These are phyloP conservation scores for Latrodectus elegans DNA, from an alignment of 2,888 invertebrate species.

Conservation along the genomic window DNA sequence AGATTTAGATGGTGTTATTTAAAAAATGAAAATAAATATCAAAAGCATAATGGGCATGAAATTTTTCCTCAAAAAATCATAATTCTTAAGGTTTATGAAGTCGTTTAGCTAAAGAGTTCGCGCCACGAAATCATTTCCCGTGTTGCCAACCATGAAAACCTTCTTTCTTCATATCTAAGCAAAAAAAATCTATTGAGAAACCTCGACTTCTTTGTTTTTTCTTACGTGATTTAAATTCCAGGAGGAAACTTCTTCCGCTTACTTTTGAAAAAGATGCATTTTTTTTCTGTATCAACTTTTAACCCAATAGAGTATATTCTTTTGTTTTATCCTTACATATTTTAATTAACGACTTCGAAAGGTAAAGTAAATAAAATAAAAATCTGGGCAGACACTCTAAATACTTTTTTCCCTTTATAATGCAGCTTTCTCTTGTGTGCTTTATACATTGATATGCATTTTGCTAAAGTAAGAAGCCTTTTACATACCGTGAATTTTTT, in stretches of 20 bases:
- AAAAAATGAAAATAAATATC: slow-evolving; percentile 42
- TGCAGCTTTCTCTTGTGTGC: slow-evolving; percentile 28
- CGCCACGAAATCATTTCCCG: slow-evolving; percentile 41
- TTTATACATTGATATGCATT: slow-evolving; percentile 26
- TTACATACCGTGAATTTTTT: slow-evolving; percentile 7
- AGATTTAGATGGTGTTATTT: slow-evolving; percentile 31
- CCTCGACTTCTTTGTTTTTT: slow-evolving; percentile 29
- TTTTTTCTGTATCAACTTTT: not conserved
- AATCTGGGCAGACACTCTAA: slow-evolving; percentile 24
- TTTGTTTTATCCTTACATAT: slow-evolving; percentile 40
- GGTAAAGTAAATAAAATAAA: slow-evolving; percentile 37
- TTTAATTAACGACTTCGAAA: slow-evolving; percentile 44
- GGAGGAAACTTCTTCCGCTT: slow-evolving; percentile 14
- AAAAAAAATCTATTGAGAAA: slow-evolving; percentile 20
- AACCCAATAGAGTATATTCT: slow-evolving; percentile 46
- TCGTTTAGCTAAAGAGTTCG: slow-evolving; percentile 52
- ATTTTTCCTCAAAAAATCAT: slow-evolving; percentile 20
- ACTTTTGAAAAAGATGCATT: slow-evolving; percentile 31
- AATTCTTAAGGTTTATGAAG: slow-evolving; percentile 49
- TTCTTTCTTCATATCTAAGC: slow-evolving; percentile 21
- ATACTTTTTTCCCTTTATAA: slow-evolving; percentile 25
- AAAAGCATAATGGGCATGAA: slow-evolving; percentile 33
- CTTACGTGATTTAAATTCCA: slow-evolving; percentile 43
- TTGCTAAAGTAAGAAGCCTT: not conserved
- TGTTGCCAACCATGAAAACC: slow-evolving; percentile 42